Conservation (phyloP, 2,113 vertebrate species). For the Synchiropus splendidus region DNA sequence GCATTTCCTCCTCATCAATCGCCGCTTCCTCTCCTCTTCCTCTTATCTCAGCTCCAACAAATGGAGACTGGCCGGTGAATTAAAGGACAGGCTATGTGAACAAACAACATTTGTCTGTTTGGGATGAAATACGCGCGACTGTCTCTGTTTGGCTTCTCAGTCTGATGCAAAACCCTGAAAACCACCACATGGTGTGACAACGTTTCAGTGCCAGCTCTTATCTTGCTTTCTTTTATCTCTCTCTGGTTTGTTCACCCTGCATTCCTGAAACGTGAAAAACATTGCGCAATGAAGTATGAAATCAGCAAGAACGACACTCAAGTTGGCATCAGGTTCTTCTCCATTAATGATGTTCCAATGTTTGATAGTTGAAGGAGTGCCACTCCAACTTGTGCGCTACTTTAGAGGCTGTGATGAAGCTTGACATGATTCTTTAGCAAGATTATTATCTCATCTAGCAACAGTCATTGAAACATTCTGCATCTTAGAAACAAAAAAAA, state of each 20-base stretch:
- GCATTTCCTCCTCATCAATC: too few species aligned
- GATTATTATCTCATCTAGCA: too few species aligned
- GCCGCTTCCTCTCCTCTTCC: slow-evolving; percentile 3
- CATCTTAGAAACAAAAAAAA: too few species aligned
- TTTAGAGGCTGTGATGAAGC: too few species aligned
- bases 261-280: slow-evolving; percentile 29
- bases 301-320: too few species aligned
- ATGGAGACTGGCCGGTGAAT: slow-evolving; percentile 34
- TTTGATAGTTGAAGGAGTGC: too few species aligned
- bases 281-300: slow-evolving; percentile 18
- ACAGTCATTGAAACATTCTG: too few species aligned
- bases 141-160: slow-evolving; percentile 23
- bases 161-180: slow-evolving; percentile 57
- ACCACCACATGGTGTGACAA: slow-evolving; percentile 33
- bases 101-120: slow-evolving; percentile 18
- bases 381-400: too few species aligned
- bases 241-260: slow-evolving; percentile 6
- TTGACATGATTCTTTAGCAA: too few species aligned
- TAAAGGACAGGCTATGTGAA: slow-evolving; percentile 24
- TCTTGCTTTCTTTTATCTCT: slow-evolving; percentile 46
- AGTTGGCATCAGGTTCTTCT: too few species aligned
- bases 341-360: too few species aligned
- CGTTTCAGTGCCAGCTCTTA: slow-evolving; percentile 21
- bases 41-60: slow-evolving; percentile 34
- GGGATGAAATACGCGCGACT: slow-evolving; percentile 47